These are phyloP conservation scores for Sebastolobus alascanus DNA, from an alignment of 2,797 vertebrate species.

Conservation along the genomic window DNA sequence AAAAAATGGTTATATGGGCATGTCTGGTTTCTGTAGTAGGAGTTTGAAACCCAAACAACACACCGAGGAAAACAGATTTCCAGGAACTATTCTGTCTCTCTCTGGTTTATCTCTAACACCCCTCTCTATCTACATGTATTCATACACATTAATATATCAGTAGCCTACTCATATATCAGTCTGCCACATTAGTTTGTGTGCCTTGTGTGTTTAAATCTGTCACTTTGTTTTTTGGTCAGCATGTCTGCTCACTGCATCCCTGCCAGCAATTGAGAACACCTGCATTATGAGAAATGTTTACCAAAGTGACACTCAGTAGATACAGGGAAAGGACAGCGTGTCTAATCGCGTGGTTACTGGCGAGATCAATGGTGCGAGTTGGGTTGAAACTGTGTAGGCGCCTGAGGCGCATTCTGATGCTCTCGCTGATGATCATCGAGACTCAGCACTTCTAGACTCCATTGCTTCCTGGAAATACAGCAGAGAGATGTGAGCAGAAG, in stretches of 20 bases:
- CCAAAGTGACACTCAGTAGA: slow-evolving; percentile 21
- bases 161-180: not conserved
- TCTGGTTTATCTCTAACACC: not conserved
- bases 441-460: slow-evolving; percentile 68
- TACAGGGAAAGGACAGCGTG: slow-evolving; percentile 62
- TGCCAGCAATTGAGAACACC: slow-evolving; percentile 10
- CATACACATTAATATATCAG: not conserved
- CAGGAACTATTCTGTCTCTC: slow-evolving; percentile 24
- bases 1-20: not conserved
- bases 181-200: not conserved
- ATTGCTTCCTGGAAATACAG: slow-evolving; percentile 76
- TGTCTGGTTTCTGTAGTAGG: not conserved
- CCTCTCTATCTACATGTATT: not conserved
- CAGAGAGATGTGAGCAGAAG: slow-evolving; percentile 44
- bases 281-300: slow-evolving; percentile 70
- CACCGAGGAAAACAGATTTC: slow-evolving; percentile 20
- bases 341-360: slow-evolving; percentile 63
- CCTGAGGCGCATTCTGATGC: slow-evolving; percentile 56
- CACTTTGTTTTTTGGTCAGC: not conserved
- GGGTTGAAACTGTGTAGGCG: slow-evolving; percentile 80
- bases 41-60: slow-evolving; percentile 19
- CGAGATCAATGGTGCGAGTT: slow-evolving; percentile 60
- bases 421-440: slow-evolving; percentile 63
- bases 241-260: slow-evolving; percentile 2
- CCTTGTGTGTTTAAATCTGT: not conserved